A percentile compares a stretch with the other conserved stretches of the same genome.
Evolutionary conservation across 2,113 vertebrate species (phyloP).

Genomic region (Pomatostomus ruficeps): DNA sequence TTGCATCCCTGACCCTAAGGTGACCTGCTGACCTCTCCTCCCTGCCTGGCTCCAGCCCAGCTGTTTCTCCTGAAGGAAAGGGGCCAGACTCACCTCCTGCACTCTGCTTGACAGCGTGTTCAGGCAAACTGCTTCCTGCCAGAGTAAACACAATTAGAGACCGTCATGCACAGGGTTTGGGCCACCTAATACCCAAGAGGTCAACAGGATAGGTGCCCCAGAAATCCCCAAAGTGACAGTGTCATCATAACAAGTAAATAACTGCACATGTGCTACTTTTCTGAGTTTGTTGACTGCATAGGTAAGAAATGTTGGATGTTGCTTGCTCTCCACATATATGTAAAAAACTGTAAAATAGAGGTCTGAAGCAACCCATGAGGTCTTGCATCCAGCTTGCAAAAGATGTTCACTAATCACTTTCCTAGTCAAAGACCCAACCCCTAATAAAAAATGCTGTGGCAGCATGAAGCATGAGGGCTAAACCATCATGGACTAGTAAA

Average conservation of each 20-base stretch:
- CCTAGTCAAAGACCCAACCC: neutral
- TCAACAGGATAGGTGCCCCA: neutral
- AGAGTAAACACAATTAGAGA: neutral
- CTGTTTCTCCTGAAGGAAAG: slow-evolving; percentile 24
- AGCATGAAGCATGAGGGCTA: neutral
- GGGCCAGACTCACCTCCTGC: slow-evolving; percentile 7
- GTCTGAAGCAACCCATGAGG: neutral
- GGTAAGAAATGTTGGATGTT: neutral
- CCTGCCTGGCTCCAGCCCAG: slow-evolving; percentile 6
- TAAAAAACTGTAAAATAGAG: neutral
- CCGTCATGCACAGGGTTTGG: neutral
- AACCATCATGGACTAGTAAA: neutral
- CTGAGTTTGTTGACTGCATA: neutral
- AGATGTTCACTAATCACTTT: neutral
- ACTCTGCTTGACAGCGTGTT: neutral
- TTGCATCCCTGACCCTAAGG: slow-evolving; percentile 7
- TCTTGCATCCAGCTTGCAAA: neutral
- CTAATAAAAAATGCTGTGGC: neutral
- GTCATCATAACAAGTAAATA: neutral
- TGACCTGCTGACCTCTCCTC: slow-evolving; percentile 37
- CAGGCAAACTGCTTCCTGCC: slow-evolving; percentile 21
- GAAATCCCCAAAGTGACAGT: neutral
- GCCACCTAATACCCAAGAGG: neutral
- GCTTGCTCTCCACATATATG: neutral
- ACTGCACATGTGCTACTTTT: neutral